Percentiles rank a stretch among this genome's conserved stretches.
These are phyloP conservation scores for Halisarca cf. caerulea DNA, from an alignment of 37 sponge, comb jelly and placozoan species.

Conservation along the genomic window DNA sequence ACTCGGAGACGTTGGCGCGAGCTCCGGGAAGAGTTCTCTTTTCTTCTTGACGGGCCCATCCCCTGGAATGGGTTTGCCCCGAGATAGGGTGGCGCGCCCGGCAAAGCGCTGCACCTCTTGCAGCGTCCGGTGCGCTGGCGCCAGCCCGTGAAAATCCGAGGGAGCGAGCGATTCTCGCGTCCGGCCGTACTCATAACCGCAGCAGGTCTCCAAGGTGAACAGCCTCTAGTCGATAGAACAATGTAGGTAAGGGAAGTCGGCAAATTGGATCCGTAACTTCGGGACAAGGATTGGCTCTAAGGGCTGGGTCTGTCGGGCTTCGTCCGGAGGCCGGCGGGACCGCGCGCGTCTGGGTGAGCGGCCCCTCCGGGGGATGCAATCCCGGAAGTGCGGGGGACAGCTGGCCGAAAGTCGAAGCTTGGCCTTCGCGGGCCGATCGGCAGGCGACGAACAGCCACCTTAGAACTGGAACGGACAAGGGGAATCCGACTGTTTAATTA, in stretches of 20 bases:
- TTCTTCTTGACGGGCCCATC: constrained; percentile 43
- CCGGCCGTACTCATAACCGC: constrained; percentile 76
- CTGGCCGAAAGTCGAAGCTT: constrained; percentile 51
- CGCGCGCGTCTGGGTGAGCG: constrained; percentile 53
- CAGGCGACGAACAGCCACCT: constrained; percentile 79
- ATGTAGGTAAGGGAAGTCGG: constrained; percentile 78
- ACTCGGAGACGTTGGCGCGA: constrained; percentile 47
- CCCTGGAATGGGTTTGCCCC: constrained; percentile 57
- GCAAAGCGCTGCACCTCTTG: constrained; percentile 54
- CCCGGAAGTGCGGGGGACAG: constrained; percentile 46
- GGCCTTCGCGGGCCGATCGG: constrained; percentile 42
- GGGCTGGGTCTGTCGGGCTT: constrained; percentile 81
- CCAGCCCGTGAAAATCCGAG: constrained; percentile 72
- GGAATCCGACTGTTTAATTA: constrained; percentile 91
- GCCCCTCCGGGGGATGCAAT: constrained; percentile 15
- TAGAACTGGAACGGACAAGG: constrained; percentile 89
- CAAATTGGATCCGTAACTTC: constrained; percentile 74
- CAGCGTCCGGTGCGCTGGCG: constrained; percentile 45
- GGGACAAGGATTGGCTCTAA: constrained; percentile 77
- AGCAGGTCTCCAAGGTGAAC: constrained; percentile 77
- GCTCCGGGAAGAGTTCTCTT: constrained; percentile 57
- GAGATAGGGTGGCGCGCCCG: constrained; percentile 55
- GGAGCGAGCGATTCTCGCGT: constrained; percentile 52
- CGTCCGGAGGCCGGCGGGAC: constrained; percentile 52
- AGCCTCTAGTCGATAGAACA: constrained; percentile 77